These are phyloP conservation scores for Sesamia inferens DNA, from an alignment of 2,888 invertebrate species.

Conservation along the genomic window DNA sequence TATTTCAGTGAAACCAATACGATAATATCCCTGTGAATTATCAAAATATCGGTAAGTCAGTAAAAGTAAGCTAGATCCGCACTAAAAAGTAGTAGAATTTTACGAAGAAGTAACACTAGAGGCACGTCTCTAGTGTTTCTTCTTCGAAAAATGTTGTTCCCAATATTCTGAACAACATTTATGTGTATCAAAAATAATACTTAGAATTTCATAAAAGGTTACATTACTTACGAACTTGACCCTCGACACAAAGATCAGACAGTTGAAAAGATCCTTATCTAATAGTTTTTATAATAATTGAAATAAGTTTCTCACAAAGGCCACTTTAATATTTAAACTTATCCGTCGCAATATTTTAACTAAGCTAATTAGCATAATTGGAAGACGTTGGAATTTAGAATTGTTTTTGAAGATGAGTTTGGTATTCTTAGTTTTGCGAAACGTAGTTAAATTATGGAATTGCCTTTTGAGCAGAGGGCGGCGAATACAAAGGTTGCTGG, in stretches of 20 bases:
- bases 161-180: too few species aligned
- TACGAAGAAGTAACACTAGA: not conserved
- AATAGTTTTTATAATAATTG: conserved; percentile 40
- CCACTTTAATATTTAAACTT: conserved; percentile 2
- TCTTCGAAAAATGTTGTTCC: too few species aligned
- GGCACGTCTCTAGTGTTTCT: too few species aligned
- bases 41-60: not conserved
- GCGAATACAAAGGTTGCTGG: not conserved
- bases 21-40: fast-evolving
- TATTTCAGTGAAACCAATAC: not conserved
- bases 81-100: not conserved
- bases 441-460: not conserved
- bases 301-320: conserved; percentile 23
- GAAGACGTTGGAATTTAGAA: too few species aligned
- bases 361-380: too few species aligned
- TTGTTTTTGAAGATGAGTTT: not conserved
- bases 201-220: conserved; percentile 13
- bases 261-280: conserved; percentile 26
- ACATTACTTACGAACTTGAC: conserved; percentile 7
- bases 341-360: too few species aligned
- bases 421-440: conserved; percentile 10
- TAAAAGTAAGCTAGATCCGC: not conserved
- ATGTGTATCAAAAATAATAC: conserved; percentile 1
- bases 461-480: not conserved
- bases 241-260: conserved; percentile 1